Evolutionary conservation across 2,888 invertebrate genomes (phyloP).

Genomic region (Lydus trimaculatus): DNA sequence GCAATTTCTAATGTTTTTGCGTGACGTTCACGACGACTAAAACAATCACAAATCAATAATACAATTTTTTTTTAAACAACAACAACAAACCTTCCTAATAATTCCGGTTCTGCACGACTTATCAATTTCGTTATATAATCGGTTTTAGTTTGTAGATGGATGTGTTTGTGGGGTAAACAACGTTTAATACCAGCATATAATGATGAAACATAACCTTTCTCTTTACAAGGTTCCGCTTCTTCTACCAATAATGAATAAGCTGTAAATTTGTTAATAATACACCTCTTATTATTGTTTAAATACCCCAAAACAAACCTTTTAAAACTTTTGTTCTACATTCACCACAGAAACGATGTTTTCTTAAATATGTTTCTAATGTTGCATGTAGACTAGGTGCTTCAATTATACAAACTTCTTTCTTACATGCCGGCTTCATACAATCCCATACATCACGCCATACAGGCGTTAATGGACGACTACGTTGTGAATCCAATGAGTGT

Average conservation of each 20-base stretch:
- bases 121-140: slow-evolving; percentile 90
- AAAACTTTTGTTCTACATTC: slow-evolving; percentile 93
- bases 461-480: slow-evolving; percentile 74
- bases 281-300: neutral
- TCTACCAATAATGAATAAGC: slow-evolving; percentile 89
- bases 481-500: slow-evolving; percentile 89
- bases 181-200: slow-evolving; percentile 87
- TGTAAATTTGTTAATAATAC: slow-evolving; percentile 47
- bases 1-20: slow-evolving; percentile 97
- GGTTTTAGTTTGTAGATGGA: slow-evolving; percentile 87
- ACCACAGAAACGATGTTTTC: slow-evolving; percentile 92
- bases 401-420: slow-evolving; percentile 86
- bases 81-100: slow-evolving; percentile 74
- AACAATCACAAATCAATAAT: neutral
- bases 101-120: slow-evolving; percentile 89
- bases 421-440: slow-evolving; percentile 80
- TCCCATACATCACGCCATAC: slow-evolving; percentile 88
- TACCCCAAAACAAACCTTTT: slow-evolving; percentile 54
- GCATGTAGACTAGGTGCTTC: slow-evolving; percentile 84
- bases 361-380: slow-evolving; percentile 87
- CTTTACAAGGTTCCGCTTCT: slow-evolving; percentile 82
- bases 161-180: slow-evolving; percentile 85
- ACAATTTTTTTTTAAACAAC: neutral
- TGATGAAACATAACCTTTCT: slow-evolving; percentile 88
- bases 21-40: slow-evolving; percentile 85